Evolutionary conservation across 2,888 invertebrate genomes (phyloP).

Genomic region (Cheilosia vulpina): DNA sequence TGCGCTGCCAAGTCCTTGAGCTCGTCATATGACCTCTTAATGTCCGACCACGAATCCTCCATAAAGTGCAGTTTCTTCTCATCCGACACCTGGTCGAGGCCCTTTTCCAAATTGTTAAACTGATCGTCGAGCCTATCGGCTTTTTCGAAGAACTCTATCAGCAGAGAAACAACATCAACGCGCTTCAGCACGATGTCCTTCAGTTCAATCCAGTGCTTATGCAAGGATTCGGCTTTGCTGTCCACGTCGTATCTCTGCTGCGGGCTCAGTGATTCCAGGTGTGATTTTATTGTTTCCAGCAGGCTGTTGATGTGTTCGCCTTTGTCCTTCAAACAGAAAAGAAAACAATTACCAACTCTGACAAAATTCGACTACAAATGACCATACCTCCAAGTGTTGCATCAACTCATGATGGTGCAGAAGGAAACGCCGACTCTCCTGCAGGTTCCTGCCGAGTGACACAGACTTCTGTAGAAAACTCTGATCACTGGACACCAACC

Average conservation of each 20-base stretch:
- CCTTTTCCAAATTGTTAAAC: constrained; percentile 87
- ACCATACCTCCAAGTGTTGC: constrained; percentile 87
- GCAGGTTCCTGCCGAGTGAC: constrained; percentile 89
- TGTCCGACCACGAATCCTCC: constrained; percentile 85
- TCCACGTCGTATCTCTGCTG: constrained; percentile 87
- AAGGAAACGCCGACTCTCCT: constrained; percentile 89
- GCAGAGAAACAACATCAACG: constrained; percentile 87
- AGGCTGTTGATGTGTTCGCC: constrained; percentile 88
- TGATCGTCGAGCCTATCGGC: constrained; percentile 87
- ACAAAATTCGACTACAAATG: background rate
- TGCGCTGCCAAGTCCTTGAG: constrained; percentile 88
- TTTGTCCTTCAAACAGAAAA: constrained; percentile 85
- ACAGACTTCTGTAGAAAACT: constrained; percentile 89
- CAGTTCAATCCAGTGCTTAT: constrained; percentile 87
- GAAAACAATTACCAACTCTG: background rate
- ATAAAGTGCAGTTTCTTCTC: constrained; percentile 85
- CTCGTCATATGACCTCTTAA: constrained; percentile 87
- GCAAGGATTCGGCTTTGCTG: constrained; percentile 86
- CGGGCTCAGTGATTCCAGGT: constrained; percentile 87
- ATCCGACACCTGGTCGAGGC: constrained; percentile 85
- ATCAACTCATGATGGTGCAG: constrained; percentile 89
- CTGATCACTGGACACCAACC: constrained; percentile 90
- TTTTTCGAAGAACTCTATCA: constrained; percentile 89
- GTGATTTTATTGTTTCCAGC: constrained; percentile 86
- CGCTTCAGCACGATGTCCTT: constrained; percentile 86